phyloP scores from a whole-genome alignment of 2,797 vertebrate genomes.

The Rachycentron canadum region DNA sequence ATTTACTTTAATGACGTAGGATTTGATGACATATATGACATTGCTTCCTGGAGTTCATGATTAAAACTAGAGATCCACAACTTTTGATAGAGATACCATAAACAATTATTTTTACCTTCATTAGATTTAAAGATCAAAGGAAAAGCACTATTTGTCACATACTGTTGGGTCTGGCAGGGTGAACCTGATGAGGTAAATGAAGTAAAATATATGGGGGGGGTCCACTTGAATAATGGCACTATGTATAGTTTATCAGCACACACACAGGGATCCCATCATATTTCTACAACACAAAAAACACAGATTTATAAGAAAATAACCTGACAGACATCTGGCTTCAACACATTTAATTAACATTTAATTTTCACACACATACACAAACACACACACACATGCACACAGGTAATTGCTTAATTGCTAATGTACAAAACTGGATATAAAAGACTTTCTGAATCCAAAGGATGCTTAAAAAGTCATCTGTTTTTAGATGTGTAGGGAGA shows the following conservation, averaged over 20 bases:
- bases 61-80: background rate
- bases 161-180: too few relatives aligned
- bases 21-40: background rate
- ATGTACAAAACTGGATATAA: background rate
- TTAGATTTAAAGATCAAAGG: too few relatives aligned
- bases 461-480: background rate
- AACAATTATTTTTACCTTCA: too few relatives aligned
- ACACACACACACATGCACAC: too few relatives aligned
- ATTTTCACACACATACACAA: too few relatives aligned
- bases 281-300: background rate
- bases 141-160: too few relatives aligned
- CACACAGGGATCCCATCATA: background rate
- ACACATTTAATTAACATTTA: slow-evolving; percentile 1
- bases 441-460: background rate
- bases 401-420: background rate
- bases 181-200: background rate
- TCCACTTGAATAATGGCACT: background rate
- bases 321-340: background rate
- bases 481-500: background rate
- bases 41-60: background rate
- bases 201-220: too few relatives aligned
- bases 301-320: background rate
- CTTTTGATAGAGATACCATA: background rate
- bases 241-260: background rate
- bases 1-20: too few relatives aligned